Conservation (phyloP, 1,140 invertebrate species). For the Diplogasteroides magnus region DNA sequence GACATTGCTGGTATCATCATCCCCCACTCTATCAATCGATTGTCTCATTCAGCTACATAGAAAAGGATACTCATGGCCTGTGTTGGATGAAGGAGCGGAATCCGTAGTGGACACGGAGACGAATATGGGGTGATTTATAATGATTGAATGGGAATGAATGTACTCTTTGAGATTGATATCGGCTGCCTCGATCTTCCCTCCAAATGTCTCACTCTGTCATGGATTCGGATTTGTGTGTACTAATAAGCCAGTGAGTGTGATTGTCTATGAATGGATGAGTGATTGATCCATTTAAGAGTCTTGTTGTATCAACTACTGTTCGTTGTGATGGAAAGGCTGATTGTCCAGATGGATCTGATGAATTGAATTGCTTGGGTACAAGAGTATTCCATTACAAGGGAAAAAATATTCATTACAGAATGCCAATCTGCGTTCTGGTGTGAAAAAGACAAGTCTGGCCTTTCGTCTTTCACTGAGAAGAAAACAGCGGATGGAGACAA, state of each 20-base stretch:
- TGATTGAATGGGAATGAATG: neutral
- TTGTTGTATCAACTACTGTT: slow-evolving; percentile 7
- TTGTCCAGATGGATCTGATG: slow-evolving; percentile 32
- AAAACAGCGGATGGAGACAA: slow-evolving; percentile 1
- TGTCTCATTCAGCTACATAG: neutral
- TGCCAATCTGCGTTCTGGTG: slow-evolving; percentile 20
- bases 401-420: neutral
- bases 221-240: slow-evolving; percentile 25
- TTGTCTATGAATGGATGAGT: slow-evolving; percentile 1
- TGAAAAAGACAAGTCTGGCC: too few species aligned
- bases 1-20: neutral
- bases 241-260: slow-evolving; percentile 5
- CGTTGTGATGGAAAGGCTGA: slow-evolving; percentile 30
- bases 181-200: slow-evolving; percentile 13
- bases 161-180: slow-evolving; percentile 2
- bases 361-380: slow-evolving; percentile 18
- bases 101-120: neutral
- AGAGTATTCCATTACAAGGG: too few species aligned
- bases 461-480: neutral
- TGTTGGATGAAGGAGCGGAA: neutral
- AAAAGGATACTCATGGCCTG: slow-evolving; percentile 6
- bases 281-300: neutral
- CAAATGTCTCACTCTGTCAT: slow-evolving; percentile 20
- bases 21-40: neutral
- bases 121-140: too few species aligned